Evolutionary conservation across 2,113 vertebrate species (phyloP), one percentile per base, ranked within the genome.

Genomic region (Percina caprodes): DNA sequence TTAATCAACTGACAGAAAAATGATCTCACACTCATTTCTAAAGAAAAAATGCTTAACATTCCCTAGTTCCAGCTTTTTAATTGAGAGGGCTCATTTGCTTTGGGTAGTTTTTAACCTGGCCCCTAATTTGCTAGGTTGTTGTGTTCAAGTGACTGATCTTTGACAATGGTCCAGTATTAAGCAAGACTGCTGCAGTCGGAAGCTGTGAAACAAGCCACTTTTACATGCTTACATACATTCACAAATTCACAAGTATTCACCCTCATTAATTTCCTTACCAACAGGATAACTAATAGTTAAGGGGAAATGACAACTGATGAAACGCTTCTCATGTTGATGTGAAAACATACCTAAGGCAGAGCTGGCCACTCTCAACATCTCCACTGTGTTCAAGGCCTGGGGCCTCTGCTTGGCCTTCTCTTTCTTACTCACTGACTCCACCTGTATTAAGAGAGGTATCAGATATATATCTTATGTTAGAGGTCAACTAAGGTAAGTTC

Each of bases 331-430:
- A 12, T 58, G 74, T 62, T 24, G 9, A 59, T 33, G 21, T 39
- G 56, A 61, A n/a, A n/a, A 26, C 95, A 21, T 90, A 99, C 98
- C 98, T 80, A 99, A 94, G 54, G 98, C 92, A 63, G 98, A 96
- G 86, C 98, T 99, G 88, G 95, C 98, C 78, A 99, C 97, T 82
- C 97, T 95, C 15, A 99, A 89, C 98, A 99, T 99, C 95, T 99
- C 98, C 88, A 99, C 98, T 0, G 98, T 99, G 94, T 99, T 99
- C 82, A 99, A 87, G 66, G 98, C 98, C 85, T 96, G 95, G 0
- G 98, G 98, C 74, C 98, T 96, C 93, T 99, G 98, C 90, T 99
- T 99, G 69, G 95, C 93, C 89, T 99, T 99, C 91, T 99, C 98
- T 74, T 99, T 99, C 87, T 95, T 97, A 92, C 94, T 99, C 82